Evolutionary conservation across 2,113 vertebrate species (phyloP).

Genomic region (Gambusia affinis): DNA sequence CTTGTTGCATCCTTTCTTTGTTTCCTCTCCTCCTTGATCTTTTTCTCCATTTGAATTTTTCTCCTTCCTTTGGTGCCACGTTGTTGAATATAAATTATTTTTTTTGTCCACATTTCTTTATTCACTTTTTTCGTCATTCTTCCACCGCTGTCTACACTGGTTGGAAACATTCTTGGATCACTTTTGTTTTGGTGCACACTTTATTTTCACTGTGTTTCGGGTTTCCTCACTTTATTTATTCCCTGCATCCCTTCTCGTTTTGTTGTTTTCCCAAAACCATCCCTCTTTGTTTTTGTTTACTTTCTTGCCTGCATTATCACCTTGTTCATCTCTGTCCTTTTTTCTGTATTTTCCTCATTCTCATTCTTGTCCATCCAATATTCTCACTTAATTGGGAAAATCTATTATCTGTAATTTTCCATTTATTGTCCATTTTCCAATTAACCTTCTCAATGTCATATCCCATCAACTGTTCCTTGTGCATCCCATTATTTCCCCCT

Average conservation of each 20-base stretch:
- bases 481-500: background rate
- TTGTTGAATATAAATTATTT: slow-evolving; percentile 4
- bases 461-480: slow-evolving; percentile 2
- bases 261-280: background rate
- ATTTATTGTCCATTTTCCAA: slow-evolving; percentile 18
- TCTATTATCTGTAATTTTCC: slow-evolving; percentile 12
- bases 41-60: slow-evolving; percentile 57
- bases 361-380: background rate
- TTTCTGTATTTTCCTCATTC: background rate
- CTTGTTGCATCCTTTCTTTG: slow-evolving; percentile 36
- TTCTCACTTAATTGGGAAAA: slow-evolving; percentile 8
- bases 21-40: slow-evolving; percentile 47
- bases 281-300: background rate
- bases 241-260: background rate
- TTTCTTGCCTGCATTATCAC: background rate
- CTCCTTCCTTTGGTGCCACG: slow-evolving; percentile 29
- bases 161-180: background rate
- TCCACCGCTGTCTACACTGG: background rate
- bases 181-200: background rate
- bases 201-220: background rate
- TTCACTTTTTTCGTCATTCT: background rate
- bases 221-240: background rate
- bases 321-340: background rate
- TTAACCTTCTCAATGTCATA: slow-evolving; percentile 9
- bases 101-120: slow-evolving; percentile 1